Evolutionary conservation across 2,888 invertebrate species (phyloP).

Genomic region (Epinotia bilunana): DNA sequence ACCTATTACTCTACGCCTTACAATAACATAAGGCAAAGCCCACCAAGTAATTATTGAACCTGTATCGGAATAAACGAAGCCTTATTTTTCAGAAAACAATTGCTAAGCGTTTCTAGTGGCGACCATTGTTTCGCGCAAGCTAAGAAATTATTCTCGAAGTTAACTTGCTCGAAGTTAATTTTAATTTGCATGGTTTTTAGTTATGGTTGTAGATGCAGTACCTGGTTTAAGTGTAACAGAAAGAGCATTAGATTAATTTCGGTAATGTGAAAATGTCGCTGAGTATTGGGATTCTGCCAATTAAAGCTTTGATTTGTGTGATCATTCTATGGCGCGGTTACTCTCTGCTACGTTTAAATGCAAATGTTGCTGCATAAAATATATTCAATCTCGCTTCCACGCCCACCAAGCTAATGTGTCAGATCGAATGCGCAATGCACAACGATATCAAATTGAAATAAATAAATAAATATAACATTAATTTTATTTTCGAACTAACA

Average conservation of each 20-base stretch:
- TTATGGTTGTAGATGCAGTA: neutral
- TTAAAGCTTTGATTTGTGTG: too few species aligned
- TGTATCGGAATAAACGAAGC: conserved; percentile 14
- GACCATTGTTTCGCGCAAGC: conserved; percentile 12
- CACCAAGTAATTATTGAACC: conserved; percentile 18
- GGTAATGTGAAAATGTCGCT: too few species aligned
- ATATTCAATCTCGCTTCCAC: too few species aligned
- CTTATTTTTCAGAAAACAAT: conserved; percentile 25
- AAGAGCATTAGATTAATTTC: neutral
- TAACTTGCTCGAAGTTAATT: conserved; percentile 6
- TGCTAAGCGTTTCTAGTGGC: conserved; percentile 8
- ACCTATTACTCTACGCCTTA: neutral
- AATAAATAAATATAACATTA: too few species aligned
- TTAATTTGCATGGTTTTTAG: neutral
- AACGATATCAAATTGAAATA: too few species aligned
- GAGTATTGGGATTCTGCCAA: neutral
- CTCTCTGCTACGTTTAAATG: too few species aligned
- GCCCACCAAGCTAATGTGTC: too few species aligned
- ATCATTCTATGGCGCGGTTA: too few species aligned
- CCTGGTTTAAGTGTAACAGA: neutral
- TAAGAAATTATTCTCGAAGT: conserved; percentile 11
- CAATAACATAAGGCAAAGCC: neutral
- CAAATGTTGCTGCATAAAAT: too few species aligned
- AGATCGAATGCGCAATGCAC: too few species aligned
- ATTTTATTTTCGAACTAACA: too few species aligned